phyloP scores from a whole-genome alignment of 2,113 vertebrate species.

The Etia nguti region DNA sequence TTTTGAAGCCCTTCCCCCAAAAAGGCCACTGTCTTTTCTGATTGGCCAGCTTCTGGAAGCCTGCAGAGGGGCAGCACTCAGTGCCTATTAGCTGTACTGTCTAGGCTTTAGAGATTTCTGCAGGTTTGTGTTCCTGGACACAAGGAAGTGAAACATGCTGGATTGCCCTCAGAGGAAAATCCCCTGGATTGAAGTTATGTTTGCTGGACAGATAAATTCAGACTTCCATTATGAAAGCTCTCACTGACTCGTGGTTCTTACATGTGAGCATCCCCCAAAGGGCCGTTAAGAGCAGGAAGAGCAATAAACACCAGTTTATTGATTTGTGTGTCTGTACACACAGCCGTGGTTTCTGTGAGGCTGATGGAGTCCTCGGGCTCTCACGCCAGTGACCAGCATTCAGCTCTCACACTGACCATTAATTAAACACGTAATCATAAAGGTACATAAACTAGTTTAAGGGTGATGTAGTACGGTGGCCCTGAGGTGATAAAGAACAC shows the following conservation, averaged over 20 bases:
- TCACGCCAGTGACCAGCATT: accelerated
- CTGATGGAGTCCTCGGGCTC: background rate
- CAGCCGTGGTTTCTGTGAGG: background rate
- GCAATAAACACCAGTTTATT: background rate
- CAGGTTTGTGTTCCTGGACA: background rate
- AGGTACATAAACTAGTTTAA: background rate
- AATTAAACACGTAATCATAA: background rate
- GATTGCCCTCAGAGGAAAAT: background rate
- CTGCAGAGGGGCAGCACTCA: background rate
- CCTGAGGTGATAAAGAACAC: background rate
- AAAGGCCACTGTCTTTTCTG: background rate
- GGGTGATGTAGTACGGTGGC: background rate
- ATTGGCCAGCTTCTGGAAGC: background rate
- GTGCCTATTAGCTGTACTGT: background rate
- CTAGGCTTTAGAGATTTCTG: background rate
- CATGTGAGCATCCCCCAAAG: background rate
- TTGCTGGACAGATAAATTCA: background rate
- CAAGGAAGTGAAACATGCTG: background rate
- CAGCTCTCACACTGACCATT: background rate
- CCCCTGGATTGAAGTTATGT: background rate
- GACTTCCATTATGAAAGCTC: background rate
- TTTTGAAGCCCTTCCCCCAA: background rate
- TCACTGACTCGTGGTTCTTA: accelerated
- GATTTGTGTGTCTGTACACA: background rate
- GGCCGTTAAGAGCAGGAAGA: background rate